Base-by-base conservation (phyloP, 2,797 vertebrate genomes). In the Liparis tanakae region DNA sequence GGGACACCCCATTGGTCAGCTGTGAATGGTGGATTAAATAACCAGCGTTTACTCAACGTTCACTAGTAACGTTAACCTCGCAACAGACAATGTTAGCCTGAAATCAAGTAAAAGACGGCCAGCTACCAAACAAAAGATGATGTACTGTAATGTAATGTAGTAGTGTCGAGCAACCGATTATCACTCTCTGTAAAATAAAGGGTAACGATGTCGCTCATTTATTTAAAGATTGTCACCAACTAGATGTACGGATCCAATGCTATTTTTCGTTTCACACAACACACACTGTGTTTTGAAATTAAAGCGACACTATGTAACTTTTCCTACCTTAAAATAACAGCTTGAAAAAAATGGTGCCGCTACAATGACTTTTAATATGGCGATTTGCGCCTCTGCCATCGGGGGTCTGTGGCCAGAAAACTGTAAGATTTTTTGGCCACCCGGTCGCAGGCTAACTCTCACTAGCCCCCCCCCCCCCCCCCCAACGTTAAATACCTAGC, bases 1-100 rank as follows among this genome's bases (percentile, higher is more conserved):
- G 70, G 83, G 65, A 75, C 74, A 67, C 73, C 82, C 82, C 46
- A 78, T 86, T 84, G 81, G 90, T 88, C 86, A 76, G 55, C 72
- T 30, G 25, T 56, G 74, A 72, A 61, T 44, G 68, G 77, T 55
- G 86, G 81, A 89, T 79, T 74, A 82, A 86, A 75, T 76, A 4
- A 30, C 25, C 25, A 30, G 4, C 4, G 25, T 30, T 30, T 30
- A 30, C 25, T 30, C 25, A 30, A 30, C 25, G 25, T 30, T 7
- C 17, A 17, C 7, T 46, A 17, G 14, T 48, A 56, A 56, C 8
- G 30, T 56, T 34, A 34, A 4, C 54, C 0, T 34, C 54, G 30
- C 0, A 56, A 18, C 8, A 56, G 55, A 0, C 54, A 44, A 44
- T 44, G 43, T 18, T 39, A 39, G 54, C 15, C 39, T 39, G 39